Base-by-base conservation (phyloP, 2,113 vertebrate species). In the Condylura cristata region DNA sequence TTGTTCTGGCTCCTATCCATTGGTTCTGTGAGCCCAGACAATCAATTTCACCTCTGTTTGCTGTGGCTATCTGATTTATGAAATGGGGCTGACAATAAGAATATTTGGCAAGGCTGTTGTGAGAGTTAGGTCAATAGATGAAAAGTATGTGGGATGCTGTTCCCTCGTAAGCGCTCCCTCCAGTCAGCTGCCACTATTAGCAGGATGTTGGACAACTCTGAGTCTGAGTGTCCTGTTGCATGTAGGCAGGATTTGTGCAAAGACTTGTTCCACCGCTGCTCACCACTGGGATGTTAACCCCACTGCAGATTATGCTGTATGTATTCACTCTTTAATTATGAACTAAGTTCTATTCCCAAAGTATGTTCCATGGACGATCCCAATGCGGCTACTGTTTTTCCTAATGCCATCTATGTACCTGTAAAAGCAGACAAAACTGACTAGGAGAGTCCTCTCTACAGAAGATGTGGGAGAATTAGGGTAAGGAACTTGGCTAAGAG, bases 171-270 rank as follows among this genome's bases (percentile, higher is more conserved):
- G 10, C 6, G 26, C 39, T 48, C 20, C 16, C 1, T 6, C 1
- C 1, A n/a, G 22, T 26, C 37, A n/a, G n/a, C 2, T 53, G 37
- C 34, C 26, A 28, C 10, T 12, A 17, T 30, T n/a, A 32, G n/a
- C 58, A 89, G 60, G 39, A n/a, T 0, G 0, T 0, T 34, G 26
- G 39, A 51, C 26, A 28, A 1, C 24, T 70, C n/a, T 5, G 30
- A 91, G 66, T 70, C n/a, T 5, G 30, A 91, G 66, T 24, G n/a
- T 18, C 37, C 60, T 8, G 39, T 34, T 22, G 26, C 5, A 34
- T 1, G 20, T 3, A 37, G 18, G 22, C 8, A 39, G 28, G 60
- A 32, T 11, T 8, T 3, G 24, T 60, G n/a, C 11, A 30, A 46
- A 60, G 44, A 2, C 30, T 24, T 72, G 8, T 65, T 53, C 58